Evolutionary conservation across 1,140 invertebrate species (phyloP), one percentile per base, ranked within the genome.

Genomic region (Cydia pomonella): DNA sequence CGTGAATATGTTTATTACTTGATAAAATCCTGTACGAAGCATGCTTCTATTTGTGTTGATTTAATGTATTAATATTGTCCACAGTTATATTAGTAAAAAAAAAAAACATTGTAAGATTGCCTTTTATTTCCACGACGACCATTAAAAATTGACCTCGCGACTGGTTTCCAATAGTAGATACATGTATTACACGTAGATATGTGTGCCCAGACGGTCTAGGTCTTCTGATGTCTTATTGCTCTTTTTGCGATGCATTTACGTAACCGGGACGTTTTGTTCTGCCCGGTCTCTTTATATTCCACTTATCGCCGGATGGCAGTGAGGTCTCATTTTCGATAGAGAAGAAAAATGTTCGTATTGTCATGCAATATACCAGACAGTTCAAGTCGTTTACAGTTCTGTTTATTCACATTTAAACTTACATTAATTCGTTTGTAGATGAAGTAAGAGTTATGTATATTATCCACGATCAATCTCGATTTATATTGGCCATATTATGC

Each of bases 1-100:
- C 64, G n/a, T 69, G 21, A 59, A 33, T n/a, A n/a, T 38, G 27
- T 69, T 69, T 69, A 69, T 18, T 69, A 69, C 64, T 69, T 69
- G 29, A 38, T 38, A 33, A 41, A 38, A 69, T 69, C 64, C 64
- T 69, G 6, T 18, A 69, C 33, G 33, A 21, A 38, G 16, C 64
- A 69, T 38, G 64, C 29, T 69, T 9, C 29, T 41, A 69, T 69
- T 69, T 69, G 29, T 69, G 21, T 1, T n/a, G 16, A 18, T 69
- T 66, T 23, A 63, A 63, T 23, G 25, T 13, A 47, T 47, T 47
- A 47, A 16, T 27, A 66, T 16, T 16, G 41, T 13, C 12, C 41
- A 50, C 47, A n/a, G 4, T 50, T 18, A n/a, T n/a, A n/a, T 50
- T 50, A n/a, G n/a, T 50, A 7, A n/a, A 50, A 0, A 50, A 0